Base-by-base conservation (phyloP, 2,113 vertebrate species). In the Neogale vison region DNA sequence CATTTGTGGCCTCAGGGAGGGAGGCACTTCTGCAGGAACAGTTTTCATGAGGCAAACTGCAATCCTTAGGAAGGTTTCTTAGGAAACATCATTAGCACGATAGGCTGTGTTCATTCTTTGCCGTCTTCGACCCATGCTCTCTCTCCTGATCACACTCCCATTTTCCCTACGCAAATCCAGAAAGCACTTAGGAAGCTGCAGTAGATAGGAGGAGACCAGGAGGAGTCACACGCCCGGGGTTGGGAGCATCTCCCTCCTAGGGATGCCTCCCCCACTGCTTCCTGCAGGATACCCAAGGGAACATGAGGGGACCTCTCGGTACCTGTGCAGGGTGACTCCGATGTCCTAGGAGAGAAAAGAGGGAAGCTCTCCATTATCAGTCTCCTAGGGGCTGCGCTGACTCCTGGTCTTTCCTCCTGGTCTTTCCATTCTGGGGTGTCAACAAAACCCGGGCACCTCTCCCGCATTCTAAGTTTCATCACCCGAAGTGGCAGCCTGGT, bases 291-390 rank as follows among this genome's bases (percentile, higher is more conserved):
- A 61, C 50, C 34, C 72, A 36, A 24, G 29, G n/a, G 61, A 36
- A 83, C 45, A 81, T 21, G 81, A 55, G 7, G 31, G 84, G n/a
- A 42, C 8, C 52, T 87, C 82, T 91, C 36, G 3, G 61, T 97
- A 98, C 98, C 98, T 98, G 82, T 74, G 83, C 94, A 97, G 80
- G 0, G 93, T 52, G 72, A 47, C 95, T 79, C 88, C 81, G 21
- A 97, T 82, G 85, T 98, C 96, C 98, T 98, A 98, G 92, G 72
- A 95, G 29, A 95, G 80, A 97, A 79, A 95, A 95, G 55, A 95
- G 63, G 36, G 4, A 71, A 59, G 72, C 21, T 71, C 10, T 90
- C 69, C 0, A 5, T 97, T 93, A 96, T 67, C 61, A 85, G 84
- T 63, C 24, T 94, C 36, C 11, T 14, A 57, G 47, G 47, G 31